Evolutionary conservation across 1,140 invertebrate genomes (phyloP).

Genomic region (Hestina assimilis): DNA sequence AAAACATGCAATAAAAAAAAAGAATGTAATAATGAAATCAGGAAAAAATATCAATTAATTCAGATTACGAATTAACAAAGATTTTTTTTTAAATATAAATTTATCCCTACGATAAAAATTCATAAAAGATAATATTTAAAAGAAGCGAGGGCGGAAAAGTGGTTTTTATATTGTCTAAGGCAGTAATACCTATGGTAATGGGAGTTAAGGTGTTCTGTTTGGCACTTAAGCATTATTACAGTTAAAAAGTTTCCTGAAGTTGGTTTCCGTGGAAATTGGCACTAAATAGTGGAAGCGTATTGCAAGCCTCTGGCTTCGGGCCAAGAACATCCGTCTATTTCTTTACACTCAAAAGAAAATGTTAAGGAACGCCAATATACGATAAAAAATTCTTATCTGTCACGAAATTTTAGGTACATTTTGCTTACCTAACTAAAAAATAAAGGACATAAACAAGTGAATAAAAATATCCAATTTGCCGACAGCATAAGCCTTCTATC

Average conservation of each 20-base stretch:
- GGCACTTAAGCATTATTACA: conserved; percentile 18
- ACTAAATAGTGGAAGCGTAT: conserved; percentile 37
- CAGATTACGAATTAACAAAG: too few species aligned
- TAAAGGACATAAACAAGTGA: background rate
- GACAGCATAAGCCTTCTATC: conserved; percentile 6
- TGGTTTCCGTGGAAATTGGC: conserved; percentile 41
- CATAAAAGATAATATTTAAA: too few species aligned
- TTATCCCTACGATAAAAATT: too few species aligned
- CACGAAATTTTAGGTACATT: background rate
- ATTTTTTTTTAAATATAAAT: too few species aligned
- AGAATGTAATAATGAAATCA: background rate
- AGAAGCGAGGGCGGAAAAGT: too few species aligned
- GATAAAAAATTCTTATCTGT: conserved; percentile 30
- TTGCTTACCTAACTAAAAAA: background rate
- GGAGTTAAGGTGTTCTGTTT: conserved; percentile 1
- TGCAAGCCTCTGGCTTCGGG: conserved; percentile 35
- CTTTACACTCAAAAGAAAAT: conserved; percentile 36
- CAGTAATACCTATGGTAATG: too few species aligned
- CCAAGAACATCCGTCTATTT: conserved; percentile 37
- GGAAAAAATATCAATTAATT: too few species aligned
- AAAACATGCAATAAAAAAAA: background rate
- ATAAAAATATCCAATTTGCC: conserved; percentile 6
- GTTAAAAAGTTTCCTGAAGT: conserved; percentile 13
- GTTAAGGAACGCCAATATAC: conserved; percentile 28
- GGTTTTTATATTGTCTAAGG: too few species aligned